A percentile compares a stretch with the other conserved stretches of the same genome.
Evolutionary conservation across 1,140 invertebrate species (phyloP).

Genomic region (Solenopsis fugax): DNA sequence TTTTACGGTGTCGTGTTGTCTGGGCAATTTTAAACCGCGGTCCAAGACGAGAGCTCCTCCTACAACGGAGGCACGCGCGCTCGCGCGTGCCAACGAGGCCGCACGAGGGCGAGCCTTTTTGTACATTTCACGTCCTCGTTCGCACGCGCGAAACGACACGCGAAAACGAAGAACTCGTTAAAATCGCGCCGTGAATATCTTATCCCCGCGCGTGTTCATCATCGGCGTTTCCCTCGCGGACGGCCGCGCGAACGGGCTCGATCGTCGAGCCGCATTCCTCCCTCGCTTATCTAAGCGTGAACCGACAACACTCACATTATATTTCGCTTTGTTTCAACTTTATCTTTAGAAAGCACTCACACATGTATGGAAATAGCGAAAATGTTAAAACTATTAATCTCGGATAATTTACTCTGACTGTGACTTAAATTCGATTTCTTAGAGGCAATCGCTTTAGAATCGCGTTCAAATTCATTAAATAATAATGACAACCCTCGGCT

Average conservation of each 20-base stretch:
- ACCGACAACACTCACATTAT: neutral
- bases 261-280: constrained; percentile 49
- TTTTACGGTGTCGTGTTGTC: constrained; percentile 24
- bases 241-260: neutral
- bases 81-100: constrained; percentile 32
- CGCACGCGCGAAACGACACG: constrained; percentile 22
- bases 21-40: constrained; percentile 65
- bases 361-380: neutral
- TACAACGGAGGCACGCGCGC: constrained; percentile 7
- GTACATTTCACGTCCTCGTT: constrained; percentile 39
- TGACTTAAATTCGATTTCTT: constrained; percentile 7
- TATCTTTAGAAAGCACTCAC: neutral
- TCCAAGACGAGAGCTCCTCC: constrained; percentile 62
- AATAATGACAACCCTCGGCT: neutral
- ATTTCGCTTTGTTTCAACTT: constrained; percentile 22
- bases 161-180: constrained; percentile 9
- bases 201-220: constrained; percentile 12
- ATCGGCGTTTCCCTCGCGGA: constrained; percentile 22
- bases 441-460: constrained; percentile 2
- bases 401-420: neutral
- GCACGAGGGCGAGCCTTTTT: constrained; percentile 44
- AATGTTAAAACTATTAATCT: neutral
- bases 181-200: constrained; percentile 23
- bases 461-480: neutral
- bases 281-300: constrained; percentile 47